Conservation (phyloP, 2,888 invertebrate genomes). For the Raillietiella orientalis region DNA sequence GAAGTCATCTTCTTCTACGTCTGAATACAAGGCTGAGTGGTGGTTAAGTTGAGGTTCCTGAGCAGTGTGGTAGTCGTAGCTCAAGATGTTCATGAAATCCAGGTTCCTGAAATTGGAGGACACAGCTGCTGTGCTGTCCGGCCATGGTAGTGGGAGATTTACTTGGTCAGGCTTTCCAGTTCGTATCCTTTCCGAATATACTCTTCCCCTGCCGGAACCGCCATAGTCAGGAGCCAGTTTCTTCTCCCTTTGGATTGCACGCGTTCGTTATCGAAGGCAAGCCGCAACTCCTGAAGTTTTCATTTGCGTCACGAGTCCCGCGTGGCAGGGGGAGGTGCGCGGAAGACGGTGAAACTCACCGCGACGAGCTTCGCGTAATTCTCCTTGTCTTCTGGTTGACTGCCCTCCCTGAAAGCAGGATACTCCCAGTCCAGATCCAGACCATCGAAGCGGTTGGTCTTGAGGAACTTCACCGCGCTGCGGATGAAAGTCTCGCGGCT, state of each 20-base stretch:
- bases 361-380: conserved; percentile 61
- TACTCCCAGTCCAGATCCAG: conserved; percentile 47
- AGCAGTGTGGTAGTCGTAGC: conserved; percentile 74
- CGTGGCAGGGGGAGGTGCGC: not conserved
- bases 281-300: conserved; percentile 30
- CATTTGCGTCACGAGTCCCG: not conserved
- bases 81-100: conserved; percentile 68
- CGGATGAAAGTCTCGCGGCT: conserved; percentile 31
- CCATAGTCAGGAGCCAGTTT: conserved; percentile 61
- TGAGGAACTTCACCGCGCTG: conserved; percentile 23
- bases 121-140: too few species aligned
- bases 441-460: conserved; percentile 75
- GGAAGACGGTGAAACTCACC: conserved; percentile 13
- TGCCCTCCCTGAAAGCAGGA: conserved; percentile 43
- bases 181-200: conserved; percentile 81
- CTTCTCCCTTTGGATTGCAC: conserved; percentile 44
- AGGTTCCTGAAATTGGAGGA: conserved; percentile 23
- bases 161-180: conserved; percentile 49
- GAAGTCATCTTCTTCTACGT: conserved; percentile 42
- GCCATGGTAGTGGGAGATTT: conserved; percentile 13
- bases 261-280: conserved; percentile 60
- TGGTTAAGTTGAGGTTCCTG: conserved; percentile 70
- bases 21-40: conserved; percentile 48
- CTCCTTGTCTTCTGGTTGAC: conserved; percentile 36
- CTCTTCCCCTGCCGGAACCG: conserved; percentile 71